A percentile compares a stretch with the other conserved stretches of the same genome.
These are phyloP conservation scores for Chrysodeixis includens DNA, from an alignment of 2,888 invertebrate species.

Conservation along the genomic window DNA sequence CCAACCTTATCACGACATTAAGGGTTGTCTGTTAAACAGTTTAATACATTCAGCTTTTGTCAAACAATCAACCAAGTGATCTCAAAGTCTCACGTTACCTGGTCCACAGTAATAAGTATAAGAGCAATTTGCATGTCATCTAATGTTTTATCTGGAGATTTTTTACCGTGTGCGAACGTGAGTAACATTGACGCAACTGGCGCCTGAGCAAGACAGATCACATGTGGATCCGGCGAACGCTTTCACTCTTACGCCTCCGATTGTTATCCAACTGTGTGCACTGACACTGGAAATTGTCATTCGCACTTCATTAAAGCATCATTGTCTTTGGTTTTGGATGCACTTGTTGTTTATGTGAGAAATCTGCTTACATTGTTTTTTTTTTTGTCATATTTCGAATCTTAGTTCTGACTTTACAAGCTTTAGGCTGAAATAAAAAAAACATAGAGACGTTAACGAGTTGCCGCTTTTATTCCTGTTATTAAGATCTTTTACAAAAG, in stretches of 20 bases:
- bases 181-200: slow-evolving; percentile 68
- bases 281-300: slow-evolving; percentile 55
- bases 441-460: not conserved
- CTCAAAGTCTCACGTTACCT: not conserved
- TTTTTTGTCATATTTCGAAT: not conserved
- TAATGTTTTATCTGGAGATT: slow-evolving; percentile 22
- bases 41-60: not conserved
- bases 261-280: slow-evolving; percentile 78
- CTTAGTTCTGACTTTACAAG: not conserved
- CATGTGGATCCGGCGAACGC: slow-evolving; percentile 82
- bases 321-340: slow-evolving; percentile 37
- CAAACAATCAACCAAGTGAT: not conserved
- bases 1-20: too few relatives aligned
- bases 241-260: slow-evolving; percentile 83
- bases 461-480: too few relatives aligned
- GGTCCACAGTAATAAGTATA: not conserved
- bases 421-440: not conserved
- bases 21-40: too few relatives aligned
- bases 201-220: slow-evolving; percentile 66
- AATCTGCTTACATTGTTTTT: not conserved
- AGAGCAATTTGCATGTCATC: not conserved
- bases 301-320: slow-evolving; percentile 41
- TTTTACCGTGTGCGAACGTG: slow-evolving; percentile 36
- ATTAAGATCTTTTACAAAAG: too few relatives aligned
- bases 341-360: slow-evolving; percentile 16